Percentiles rank a stretch among this genome's conserved stretches.
These are phyloP conservation scores for Lasioglossum malachurum DNA, from an alignment of 2,888 invertebrate genomes.

Conservation along the genomic window DNA sequence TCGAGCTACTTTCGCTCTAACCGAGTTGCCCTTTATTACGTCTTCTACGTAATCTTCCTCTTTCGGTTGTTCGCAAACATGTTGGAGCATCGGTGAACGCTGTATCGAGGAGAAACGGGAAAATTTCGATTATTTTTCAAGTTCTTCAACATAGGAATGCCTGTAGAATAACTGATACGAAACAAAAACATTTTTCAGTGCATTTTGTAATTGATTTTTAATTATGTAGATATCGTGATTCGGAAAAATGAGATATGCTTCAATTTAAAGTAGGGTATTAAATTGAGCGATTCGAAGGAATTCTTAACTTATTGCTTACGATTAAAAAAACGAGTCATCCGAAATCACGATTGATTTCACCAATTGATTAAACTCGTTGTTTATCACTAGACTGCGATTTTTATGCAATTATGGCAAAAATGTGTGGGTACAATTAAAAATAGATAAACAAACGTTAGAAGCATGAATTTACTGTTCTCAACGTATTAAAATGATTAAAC, in stretches of 20 bases:
- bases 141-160: background rate
- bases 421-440: no score
- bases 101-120: constrained; percentile 25
- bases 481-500: no score
- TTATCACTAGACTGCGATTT: no score
- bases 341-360: no score
- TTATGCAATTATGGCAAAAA: no score
- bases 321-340: no score
- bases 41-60: constrained; percentile 65
- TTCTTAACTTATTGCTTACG: background rate
- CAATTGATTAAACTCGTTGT: background rate
- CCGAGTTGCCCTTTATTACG: constrained; percentile 55
- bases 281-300: background rate
- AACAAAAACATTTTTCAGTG: background rate
- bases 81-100: constrained; percentile 62
- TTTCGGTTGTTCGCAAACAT: constrained; percentile 68
- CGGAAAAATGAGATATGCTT: background rate
- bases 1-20: constrained; percentile 55
- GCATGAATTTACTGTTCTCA: no score
- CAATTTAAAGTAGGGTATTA: background rate
- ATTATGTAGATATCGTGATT: background rate
- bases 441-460: no score
- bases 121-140: background rate
- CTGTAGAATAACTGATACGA: background rate
- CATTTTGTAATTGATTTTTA: background rate